Base-by-base conservation (phyloP, 2,113 vertebrate species). In the Enhydra lutris region DNA sequence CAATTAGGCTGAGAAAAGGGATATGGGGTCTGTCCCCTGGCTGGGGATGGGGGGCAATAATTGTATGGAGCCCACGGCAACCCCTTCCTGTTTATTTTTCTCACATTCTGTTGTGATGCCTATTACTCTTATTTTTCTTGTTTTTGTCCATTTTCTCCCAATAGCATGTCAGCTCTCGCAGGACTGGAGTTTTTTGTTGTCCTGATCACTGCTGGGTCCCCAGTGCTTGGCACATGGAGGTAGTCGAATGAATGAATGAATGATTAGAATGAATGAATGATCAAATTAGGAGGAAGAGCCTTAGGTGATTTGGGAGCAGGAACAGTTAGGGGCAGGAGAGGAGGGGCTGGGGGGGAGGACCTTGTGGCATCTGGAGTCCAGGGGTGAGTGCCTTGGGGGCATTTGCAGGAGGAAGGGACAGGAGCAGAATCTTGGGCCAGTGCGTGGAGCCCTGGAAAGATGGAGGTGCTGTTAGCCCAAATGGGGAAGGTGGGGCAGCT, bases 11-110 rank as follows among this genome's bases (percentile, higher is more conserved):
- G 71, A 93, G 79, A 34, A 78, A 50, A 55, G 50, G 18, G 31
- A 29, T n/a, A 17, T 39, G 31, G 50, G 29, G 8, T 69, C 8
- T 52, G 78, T 42, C 4, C n/a, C 1, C 20, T 11, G 18, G 34
- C 59, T 12, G 11, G 31, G 76, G 7, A 7, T 36, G 0, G 36
- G 57, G 15, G 26, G 3, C 10, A 13, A 21, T 4, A 31, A 4
- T 29, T 23, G 6, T 26, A 1, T 2, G 14, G 67, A 45, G 7
- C 10, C 34, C 9, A 12, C 7, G 21, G 17, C 50, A 39, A 85
- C n/a, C 6, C 21, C 12, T 47, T 42, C 81, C 26, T 36, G 17
- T 81, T 50, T 42, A 9, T n/a, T 45, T 86, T 42, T 63, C 57
- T 78, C 59, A 42, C 4, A 29, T 21, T 50, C 47, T 61, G 21